These are phyloP conservation scores for Gallinago stenura DNA, from an alignment of 2,797 vertebrate genomes.

Conservation along the genomic window DNA sequence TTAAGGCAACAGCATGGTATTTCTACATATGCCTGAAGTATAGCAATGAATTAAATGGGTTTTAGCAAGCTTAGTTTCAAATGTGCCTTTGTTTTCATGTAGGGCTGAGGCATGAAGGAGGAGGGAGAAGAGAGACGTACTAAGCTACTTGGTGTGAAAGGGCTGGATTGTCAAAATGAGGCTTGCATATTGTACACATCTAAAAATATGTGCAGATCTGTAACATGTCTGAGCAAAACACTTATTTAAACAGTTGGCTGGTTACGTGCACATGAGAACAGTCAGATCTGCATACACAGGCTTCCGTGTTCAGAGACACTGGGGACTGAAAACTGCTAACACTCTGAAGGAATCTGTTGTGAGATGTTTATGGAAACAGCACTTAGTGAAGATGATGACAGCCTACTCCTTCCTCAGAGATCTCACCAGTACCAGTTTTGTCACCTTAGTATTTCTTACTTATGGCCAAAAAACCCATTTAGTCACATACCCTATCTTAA, in stretches of 20 bases:
- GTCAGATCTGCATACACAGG: neutral
- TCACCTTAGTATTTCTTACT: neutral
- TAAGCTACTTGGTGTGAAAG: neutral
- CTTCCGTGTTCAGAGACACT: neutral
- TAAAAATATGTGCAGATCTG: neutral
- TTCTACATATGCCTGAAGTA: neutral
- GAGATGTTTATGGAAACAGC: neutral
- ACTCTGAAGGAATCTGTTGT: neutral
- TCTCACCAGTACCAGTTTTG: neutral
- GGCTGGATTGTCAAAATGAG: neutral
- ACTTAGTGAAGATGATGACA: neutral
- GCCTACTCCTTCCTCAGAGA: neutral
- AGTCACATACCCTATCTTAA: neutral
- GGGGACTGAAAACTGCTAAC: neutral
- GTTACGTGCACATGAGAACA: fast-evolving
- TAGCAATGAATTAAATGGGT: neutral
- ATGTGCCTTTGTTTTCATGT: neutral
- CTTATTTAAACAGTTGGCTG: neutral
- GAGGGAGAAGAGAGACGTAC: neutral
- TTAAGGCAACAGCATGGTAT: neutral
- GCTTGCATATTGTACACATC: neutral
- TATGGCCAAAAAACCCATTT: neutral
- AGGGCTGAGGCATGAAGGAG: neutral
- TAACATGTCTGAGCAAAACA: neutral
- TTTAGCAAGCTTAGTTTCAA: neutral